Evolutionary conservation across 2,888 invertebrate genomes (phyloP).

Genomic region (Microctonus aethiopoides): DNA sequence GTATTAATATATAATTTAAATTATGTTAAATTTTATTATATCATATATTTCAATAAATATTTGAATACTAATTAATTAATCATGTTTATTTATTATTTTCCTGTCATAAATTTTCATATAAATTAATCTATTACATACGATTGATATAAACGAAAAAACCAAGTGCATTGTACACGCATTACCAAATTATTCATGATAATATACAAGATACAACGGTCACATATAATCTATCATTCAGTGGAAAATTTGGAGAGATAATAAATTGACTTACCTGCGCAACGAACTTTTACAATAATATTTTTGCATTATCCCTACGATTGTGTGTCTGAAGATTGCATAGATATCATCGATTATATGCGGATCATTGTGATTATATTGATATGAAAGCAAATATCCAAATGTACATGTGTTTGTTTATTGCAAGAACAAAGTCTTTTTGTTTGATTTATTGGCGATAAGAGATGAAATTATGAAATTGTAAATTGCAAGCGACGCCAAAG

Average conservation of each 20-base stretch:
- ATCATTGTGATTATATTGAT: background rate
- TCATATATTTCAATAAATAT: conserved; percentile 4
- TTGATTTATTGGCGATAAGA: conserved; percentile 48
- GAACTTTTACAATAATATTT: background rate
- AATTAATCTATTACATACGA: too few relatives aligned
- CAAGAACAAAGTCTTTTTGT: conserved; percentile 41
- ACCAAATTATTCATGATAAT: too few relatives aligned
- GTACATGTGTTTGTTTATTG: conserved; percentile 43
- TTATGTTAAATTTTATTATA: too few relatives aligned
- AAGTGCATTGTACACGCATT: too few relatives aligned
- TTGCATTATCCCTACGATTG: background rate
- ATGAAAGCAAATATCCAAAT: conserved; percentile 5
- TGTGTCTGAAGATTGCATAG: conserved; percentile 6
- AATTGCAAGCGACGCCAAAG: conserved; percentile 48
- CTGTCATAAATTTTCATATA: too few relatives aligned
- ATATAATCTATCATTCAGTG: background rate
- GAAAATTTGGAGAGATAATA: conserved; percentile 5
- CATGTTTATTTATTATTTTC: background rate
- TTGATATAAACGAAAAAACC: too few relatives aligned
- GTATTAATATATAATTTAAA: background rate
- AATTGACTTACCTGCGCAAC: background rate
- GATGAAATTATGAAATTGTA: conserved; percentile 43
- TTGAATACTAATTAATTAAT: background rate
- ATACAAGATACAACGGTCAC: background rate
- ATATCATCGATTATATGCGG: background rate